These are phyloP conservation scores for Alosa sapidissima DNA, from an alignment of 2,797 vertebrate genomes.

Conservation along the genomic window DNA sequence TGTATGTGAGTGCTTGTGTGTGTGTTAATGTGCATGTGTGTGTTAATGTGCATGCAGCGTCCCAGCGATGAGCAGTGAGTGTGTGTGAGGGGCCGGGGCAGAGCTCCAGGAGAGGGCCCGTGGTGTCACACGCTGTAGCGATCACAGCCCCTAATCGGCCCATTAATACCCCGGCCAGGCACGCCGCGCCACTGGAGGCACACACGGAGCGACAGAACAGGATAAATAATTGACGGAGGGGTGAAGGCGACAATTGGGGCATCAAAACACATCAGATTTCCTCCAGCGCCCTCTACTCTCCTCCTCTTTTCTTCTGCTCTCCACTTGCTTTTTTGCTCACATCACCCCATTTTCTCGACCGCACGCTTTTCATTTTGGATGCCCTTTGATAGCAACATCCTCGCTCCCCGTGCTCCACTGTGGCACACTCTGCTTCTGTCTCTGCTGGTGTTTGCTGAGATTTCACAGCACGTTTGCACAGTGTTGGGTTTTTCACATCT, in stretches of 20 bases:
- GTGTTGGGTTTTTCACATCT: too few species aligned
- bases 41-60: background rate
- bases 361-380: background rate
- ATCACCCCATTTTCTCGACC: background rate
- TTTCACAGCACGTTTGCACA: background rate
- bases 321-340: background rate
- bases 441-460: background rate
- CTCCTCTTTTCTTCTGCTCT: conserved; percentile 57
- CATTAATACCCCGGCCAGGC: conserved; percentile 58
- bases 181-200: conserved; percentile 56
- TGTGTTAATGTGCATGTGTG: background rate
- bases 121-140: conserved; percentile 49
- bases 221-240: conserved; percentile 71
- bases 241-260: conserved; percentile 64
- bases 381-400: background rate
- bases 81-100: background rate
- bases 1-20: background rate
- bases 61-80: background rate
- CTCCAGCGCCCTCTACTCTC: conserved; percentile 5
- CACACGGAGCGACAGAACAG: conserved; percentile 55
- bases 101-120: conserved; percentile 29
- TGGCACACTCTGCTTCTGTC: background rate
- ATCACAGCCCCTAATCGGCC: conserved; percentile 62
- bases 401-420: background rate
- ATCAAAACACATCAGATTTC: conserved; percentile 64